These are phyloP conservation scores for Phortica okadai DNA, from an alignment of 2,888 invertebrate genomes.

Conservation along the genomic window DNA sequence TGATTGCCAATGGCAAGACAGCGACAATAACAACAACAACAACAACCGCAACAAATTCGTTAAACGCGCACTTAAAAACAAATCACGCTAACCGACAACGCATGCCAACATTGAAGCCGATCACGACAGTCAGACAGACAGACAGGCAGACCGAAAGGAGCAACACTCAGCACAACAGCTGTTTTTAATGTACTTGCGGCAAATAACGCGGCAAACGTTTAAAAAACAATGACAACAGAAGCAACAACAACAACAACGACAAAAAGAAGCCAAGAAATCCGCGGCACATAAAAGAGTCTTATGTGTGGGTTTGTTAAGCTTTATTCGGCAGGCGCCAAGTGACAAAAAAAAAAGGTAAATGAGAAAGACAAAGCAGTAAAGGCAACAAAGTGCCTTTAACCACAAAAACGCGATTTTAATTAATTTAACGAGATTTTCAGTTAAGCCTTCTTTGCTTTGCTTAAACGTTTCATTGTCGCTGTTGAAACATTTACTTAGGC, in stretches of 20 bases:
- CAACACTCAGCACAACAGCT: too few species aligned
- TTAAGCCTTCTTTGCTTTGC: background rate
- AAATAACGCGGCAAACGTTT: background rate
- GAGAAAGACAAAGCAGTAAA: background rate
- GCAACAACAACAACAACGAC: conserved; percentile 39
- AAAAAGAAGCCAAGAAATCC: conserved; percentile 25
- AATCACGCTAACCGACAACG: conserved; percentile 23
- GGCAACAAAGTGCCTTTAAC: background rate
- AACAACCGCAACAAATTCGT: conserved; percentile 21
- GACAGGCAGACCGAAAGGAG: background rate
- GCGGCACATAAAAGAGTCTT: background rate
- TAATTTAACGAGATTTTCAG: conserved; percentile 7
- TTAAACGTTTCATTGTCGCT: conserved; percentile 1
- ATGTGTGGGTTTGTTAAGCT: background rate
- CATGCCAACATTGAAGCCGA: background rate
- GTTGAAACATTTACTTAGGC: background rate
- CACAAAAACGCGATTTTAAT: background rate
- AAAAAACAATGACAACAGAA: conserved; percentile 24
- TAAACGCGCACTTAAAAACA: conserved; percentile 29
- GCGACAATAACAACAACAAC: background rate
- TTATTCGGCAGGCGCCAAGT: background rate
- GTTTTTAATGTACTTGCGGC: too few species aligned
- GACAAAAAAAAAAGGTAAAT: background rate
- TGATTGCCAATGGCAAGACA: conserved; percentile 1
- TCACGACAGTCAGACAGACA: background rate